Percentiles rank a stretch among this genome's conserved stretches.
Conservation (phyloP, 2,113 vertebrate genomes). For the Aspiorhynchus laticeps region DNA sequence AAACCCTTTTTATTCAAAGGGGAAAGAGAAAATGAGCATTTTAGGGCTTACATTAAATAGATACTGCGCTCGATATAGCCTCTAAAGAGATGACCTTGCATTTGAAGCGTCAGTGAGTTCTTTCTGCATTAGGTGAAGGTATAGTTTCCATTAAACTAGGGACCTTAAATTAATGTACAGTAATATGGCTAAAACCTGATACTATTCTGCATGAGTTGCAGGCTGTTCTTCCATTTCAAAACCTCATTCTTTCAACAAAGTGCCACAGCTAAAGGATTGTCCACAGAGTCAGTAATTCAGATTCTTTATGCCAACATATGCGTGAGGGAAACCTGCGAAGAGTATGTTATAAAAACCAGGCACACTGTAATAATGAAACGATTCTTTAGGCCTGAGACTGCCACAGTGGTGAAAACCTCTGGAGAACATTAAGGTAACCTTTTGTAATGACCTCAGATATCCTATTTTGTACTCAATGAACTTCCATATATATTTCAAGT, state of each 20-base stretch:
- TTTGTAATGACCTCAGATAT: background rate
- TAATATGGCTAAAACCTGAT: conserved; percentile 41
- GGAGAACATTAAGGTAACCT: background rate
- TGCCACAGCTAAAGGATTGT: background rate
- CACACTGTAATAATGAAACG: background rate
- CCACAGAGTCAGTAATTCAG: background rate
- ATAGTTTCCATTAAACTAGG: conserved; percentile 40
- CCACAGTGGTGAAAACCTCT: background rate
- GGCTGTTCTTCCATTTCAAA: conserved; percentile 35
- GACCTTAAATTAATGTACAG: conserved; percentile 50
- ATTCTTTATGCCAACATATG: background rate
- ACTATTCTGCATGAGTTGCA: conserved; percentile 38
- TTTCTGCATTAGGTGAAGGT: conserved; percentile 36
- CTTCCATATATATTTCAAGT: background rate
- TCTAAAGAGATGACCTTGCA: conserved; percentile 47
- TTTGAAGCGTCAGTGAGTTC: conserved; percentile 17
- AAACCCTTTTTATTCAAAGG: conserved; percentile 4
- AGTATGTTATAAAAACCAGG: background rate
- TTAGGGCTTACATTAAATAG: conserved; percentile 27
- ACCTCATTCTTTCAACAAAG: background rate
- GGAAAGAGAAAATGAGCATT: conserved; percentile 22
- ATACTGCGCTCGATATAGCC: conserved; percentile 32
- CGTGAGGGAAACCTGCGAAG: background rate
- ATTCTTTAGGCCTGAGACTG: background rate
- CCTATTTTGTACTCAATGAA: background rate